phyloP scores from a whole-genome alignment of 1,140 invertebrate genomes.

The Thaumatotibia leucotreta region DNA sequence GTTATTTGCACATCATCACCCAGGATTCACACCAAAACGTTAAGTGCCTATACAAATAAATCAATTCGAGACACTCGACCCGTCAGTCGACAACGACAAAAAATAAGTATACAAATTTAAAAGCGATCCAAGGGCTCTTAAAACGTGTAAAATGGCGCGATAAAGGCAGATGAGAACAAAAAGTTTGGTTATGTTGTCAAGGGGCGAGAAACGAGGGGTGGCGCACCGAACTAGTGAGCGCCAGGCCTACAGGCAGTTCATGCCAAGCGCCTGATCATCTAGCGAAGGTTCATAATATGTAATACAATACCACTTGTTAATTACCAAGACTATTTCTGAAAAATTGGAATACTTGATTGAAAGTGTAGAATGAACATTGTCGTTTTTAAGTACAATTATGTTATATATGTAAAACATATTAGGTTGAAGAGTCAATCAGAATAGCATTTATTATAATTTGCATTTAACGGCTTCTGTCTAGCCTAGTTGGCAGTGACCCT shows the following conservation, averaged over 20 bases:
- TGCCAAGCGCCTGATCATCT: too few relatives aligned
- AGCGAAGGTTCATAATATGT: too few relatives aligned
- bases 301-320: background rate
- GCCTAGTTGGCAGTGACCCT: too few relatives aligned
- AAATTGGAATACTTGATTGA: too few relatives aligned
- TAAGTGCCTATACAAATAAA: constrained; percentile 62
- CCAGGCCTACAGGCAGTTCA: background rate
- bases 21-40: constrained; percentile 21
- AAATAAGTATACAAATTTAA: constrained; percentile 61
- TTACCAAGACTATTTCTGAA: too few relatives aligned
- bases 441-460: too few relatives aligned
- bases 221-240: background rate
- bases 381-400: too few relatives aligned
- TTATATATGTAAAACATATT: too few relatives aligned
- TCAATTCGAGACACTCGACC: constrained; percentile 63
- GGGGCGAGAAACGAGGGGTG: background rate
- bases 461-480: too few relatives aligned
- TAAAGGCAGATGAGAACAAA: constrained; percentile 34
- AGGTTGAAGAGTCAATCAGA: too few relatives aligned
- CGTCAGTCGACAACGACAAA: constrained; percentile 54
- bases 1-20: constrained; percentile 5
- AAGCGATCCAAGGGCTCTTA: constrained; percentile 51
- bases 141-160: constrained; percentile 62
- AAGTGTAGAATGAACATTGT: too few relatives aligned
- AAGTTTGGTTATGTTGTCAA: constrained; percentile 19